Percentiles rank a stretch among this genome's conserved stretches.
Evolutionary conservation across 2,797 vertebrate species (phyloP).

Genomic region (Anabas testudineus): DNA sequence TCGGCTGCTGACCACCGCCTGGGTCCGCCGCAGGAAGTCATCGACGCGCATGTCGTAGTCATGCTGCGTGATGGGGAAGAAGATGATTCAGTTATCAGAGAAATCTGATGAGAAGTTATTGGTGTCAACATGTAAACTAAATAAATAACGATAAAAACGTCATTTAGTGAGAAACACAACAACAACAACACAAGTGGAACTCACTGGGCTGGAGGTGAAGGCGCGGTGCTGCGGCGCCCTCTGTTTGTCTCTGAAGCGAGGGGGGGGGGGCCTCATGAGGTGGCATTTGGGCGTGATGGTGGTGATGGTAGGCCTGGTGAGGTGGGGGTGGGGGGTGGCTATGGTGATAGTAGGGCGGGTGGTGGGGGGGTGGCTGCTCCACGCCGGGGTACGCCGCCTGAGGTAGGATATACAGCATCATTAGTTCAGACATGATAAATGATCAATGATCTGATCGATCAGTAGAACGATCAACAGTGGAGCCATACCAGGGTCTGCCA

Average conservation of each 20-base stretch:
- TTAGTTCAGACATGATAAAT: too few relatives aligned
- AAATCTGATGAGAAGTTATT: background rate
- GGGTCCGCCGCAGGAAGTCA: constrained; percentile 96
- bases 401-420: too few relatives aligned
- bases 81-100: background rate
- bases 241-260: constrained; percentile 94
- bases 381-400: constrained; percentile 94
- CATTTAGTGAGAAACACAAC: background rate
- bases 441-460: constrained; percentile 1
- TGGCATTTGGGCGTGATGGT: constrained; percentile 76
- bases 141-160: background rate
- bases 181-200: background rate
- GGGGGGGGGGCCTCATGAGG: constrained; percentile 86
- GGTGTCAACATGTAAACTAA: too few relatives aligned
- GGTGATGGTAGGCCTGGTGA: constrained; percentile 94
- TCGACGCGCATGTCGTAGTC: constrained; percentile 99
- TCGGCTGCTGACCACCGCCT: constrained; percentile 95
- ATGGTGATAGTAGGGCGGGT: constrained; percentile 93
- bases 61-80: constrained; percentile 83
- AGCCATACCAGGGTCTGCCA: constrained; percentile 96
- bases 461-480: background rate
- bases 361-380: constrained; percentile 92
- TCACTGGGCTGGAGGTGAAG: constrained; percentile 83
- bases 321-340: constrained; percentile 88
- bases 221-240: constrained; percentile 85